Evolutionary conservation across 2,888 invertebrate species (phyloP).

Genomic region (Drosophila paucipuncta): DNA sequence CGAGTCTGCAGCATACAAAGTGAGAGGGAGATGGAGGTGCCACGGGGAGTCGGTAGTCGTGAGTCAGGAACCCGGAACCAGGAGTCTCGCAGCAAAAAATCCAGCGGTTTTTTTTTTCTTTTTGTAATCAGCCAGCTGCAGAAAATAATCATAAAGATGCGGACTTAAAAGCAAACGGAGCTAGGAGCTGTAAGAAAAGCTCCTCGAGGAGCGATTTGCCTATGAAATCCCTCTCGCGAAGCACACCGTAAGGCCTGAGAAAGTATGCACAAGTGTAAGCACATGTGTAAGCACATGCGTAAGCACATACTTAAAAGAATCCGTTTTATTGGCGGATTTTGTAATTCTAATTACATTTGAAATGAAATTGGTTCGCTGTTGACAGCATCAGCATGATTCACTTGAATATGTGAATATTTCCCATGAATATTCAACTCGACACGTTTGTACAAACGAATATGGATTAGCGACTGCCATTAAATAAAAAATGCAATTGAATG

Average conservation of each 20-base stretch:
- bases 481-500: not conserved
- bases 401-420: not conserved
- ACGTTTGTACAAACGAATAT: not conserved
- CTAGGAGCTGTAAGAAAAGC: constrained; percentile 29
- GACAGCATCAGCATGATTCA: not conserved
- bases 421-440: not conserved
- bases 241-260: constrained; percentile 8
- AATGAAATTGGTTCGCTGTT: not conserved
- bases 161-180: constrained; percentile 29
- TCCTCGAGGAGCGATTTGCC: constrained; percentile 34
- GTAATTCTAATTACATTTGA: not conserved
- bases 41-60: not conserved
- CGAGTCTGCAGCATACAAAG: not conserved
- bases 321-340: not conserved
- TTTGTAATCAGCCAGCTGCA: constrained; percentile 30
- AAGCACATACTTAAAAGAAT: constrained; percentile 12
- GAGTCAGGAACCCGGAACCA: not conserved
- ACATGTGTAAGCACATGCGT: not conserved
- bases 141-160: constrained; percentile 13
- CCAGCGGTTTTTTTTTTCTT: not conserved
- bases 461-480: not conserved
- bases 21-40: constrained; percentile 21
- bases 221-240: constrained; percentile 11
- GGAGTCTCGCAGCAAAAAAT: constrained; percentile 1
- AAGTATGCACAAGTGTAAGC: constrained; percentile 1